Evolutionary conservation across 2,113 vertebrate genomes (phyloP).

Genomic region (Ophthalmolycus amberensis): DNA sequence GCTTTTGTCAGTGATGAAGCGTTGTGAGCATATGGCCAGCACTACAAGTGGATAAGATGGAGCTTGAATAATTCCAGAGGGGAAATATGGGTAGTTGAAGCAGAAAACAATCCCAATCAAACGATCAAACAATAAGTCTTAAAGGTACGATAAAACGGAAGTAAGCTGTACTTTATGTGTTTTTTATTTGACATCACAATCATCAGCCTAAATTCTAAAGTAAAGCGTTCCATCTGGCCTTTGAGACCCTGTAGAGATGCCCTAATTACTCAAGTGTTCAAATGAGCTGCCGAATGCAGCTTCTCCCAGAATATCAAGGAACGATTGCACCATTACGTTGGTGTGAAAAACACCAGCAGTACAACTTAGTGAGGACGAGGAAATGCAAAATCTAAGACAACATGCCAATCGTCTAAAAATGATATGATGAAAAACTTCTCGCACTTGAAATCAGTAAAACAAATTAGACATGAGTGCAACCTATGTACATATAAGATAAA

Average conservation of each 20-base stretch:
- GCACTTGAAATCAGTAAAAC: constrained; percentile 6
- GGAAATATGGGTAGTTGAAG: constrained; percentile 7
- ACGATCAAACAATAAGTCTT: not conserved
- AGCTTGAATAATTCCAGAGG: constrained; percentile 9
- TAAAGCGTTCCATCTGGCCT: constrained; percentile 53
- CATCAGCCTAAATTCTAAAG: constrained; percentile 42
- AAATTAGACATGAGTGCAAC: constrained; percentile 21
- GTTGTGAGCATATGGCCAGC: not conserved
- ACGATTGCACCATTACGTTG: constrained; percentile 32
- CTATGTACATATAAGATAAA: constrained; percentile 29
- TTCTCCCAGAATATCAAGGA: constrained; percentile 40
- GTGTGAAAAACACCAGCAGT: constrained; percentile 32
- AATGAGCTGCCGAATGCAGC: constrained; percentile 45
- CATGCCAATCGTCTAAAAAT: not conserved
- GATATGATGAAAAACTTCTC: not conserved
- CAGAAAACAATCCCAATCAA: not conserved
- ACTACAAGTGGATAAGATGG: not conserved
- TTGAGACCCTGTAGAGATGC: constrained; percentile 35
- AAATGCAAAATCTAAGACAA: not conserved
- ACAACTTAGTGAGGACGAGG: not conserved
- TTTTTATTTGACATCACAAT: constrained; percentile 33
- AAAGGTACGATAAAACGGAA: not conserved
- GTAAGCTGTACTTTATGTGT: not conserved
- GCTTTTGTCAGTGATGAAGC: not conserved
- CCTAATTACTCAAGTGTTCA: constrained; percentile 48